Conservation (phyloP, 2,113 vertebrate genomes). For the Sclerurus mexicanus region DNA sequence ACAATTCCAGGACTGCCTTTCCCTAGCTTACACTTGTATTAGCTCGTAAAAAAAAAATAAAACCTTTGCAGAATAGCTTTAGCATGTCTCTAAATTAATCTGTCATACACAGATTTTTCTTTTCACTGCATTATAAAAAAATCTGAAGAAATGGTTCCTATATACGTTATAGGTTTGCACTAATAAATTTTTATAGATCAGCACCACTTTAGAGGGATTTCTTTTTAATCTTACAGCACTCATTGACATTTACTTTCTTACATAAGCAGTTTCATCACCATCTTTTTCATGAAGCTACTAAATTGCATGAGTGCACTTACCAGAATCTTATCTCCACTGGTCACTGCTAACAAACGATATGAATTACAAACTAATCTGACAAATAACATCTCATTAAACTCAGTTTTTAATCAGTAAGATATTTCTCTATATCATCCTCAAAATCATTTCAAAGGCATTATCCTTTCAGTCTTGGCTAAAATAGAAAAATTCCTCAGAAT, state of each 20-base stretch:
- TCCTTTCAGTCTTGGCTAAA: not conserved
- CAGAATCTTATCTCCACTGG: not conserved
- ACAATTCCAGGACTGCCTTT: not conserved
- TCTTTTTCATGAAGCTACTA: not conserved
- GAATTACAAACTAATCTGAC: not conserved
- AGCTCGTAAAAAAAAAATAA: not conserved
- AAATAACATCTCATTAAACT: not conserved
- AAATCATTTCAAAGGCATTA: not conserved
- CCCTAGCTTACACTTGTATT: not conserved
- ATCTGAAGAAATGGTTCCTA: not conserved
- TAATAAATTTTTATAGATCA: not conserved
- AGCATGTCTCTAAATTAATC: not conserved
- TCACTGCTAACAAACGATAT: not conserved
- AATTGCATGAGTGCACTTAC: not conserved
- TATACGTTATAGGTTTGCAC: not conserved
- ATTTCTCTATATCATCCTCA: not conserved
- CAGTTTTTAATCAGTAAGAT: not conserved
- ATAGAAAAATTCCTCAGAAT: not conserved
- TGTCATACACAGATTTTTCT: not conserved
- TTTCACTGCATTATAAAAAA: not conserved
- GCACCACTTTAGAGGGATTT: not conserved
- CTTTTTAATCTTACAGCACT: not conserved
- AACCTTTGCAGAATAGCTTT: not conserved
- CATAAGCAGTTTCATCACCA: not conserved
- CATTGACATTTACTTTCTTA: not conserved